Evolutionary conservation across 2,888 invertebrate genomes (phyloP).

Genomic region (Acanthosepion pharaonis): DNA sequence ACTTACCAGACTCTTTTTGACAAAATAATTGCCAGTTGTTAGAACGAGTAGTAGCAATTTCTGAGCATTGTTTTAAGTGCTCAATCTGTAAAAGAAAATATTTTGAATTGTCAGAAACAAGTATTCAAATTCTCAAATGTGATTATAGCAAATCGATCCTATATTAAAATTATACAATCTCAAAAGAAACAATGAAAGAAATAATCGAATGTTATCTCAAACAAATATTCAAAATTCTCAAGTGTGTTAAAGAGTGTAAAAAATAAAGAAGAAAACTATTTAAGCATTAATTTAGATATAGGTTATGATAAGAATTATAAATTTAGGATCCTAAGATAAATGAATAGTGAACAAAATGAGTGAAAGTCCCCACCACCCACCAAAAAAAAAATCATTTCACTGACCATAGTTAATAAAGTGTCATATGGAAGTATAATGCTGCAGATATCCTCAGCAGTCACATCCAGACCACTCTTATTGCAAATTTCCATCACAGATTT

Average conservation of each 20-base stretch:
- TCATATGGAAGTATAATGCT: constrained; percentile 84
- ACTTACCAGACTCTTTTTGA: constrained; percentile 68
- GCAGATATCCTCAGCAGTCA: constrained; percentile 55
- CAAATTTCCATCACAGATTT: constrained; percentile 71
- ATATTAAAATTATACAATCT: not conserved
- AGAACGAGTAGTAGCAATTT: constrained; percentile 91
- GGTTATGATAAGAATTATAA: too few relatives aligned
- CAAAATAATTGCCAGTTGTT: constrained; percentile 91
- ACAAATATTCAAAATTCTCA: not conserved
- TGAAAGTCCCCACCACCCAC: too few relatives aligned
- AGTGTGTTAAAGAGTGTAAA: not conserved
- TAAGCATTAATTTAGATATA: not conserved
- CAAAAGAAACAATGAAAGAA: not conserved
- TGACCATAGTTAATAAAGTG: constrained; percentile 86
- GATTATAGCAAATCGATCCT: not conserved
- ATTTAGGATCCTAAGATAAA: too few relatives aligned
- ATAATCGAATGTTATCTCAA: not conserved
- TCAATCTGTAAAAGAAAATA: constrained; percentile 80
- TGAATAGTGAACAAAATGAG: not conserved
- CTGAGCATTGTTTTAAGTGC: constrained; percentile 93
- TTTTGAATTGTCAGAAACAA: not conserved
- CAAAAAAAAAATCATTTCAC: constrained; percentile 49
- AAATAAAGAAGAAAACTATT: not conserved
- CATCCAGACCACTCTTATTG: constrained; percentile 64
- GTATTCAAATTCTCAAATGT: not conserved